Conservation (phyloP, 2,888 invertebrate species). For the Ferdinandea cuprea region DNA sequence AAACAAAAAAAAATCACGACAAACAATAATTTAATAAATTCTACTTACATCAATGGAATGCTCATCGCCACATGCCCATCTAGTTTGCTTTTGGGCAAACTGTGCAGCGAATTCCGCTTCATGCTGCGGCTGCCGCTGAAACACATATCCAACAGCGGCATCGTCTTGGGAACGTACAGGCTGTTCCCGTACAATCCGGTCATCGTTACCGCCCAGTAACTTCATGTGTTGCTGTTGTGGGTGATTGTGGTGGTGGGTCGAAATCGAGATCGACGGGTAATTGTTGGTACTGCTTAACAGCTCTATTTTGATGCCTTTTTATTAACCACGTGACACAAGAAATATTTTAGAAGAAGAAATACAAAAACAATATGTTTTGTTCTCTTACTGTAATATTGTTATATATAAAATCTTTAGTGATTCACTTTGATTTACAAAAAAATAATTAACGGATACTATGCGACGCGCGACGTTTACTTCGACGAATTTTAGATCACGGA, state of each 20-base stretch:
- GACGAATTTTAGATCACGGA: conserved; percentile 59
- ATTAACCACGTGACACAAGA: conserved; percentile 57
- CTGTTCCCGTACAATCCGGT: conserved; percentile 83
- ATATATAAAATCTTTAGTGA: conserved; percentile 11
- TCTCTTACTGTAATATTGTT: conserved; percentile 5
- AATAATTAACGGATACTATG: conserved; percentile 34
- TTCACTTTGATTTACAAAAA: conserved; percentile 35
- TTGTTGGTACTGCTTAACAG: conserved; percentile 81
- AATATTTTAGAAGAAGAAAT: conserved; percentile 17
- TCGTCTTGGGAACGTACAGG: conserved; percentile 89
- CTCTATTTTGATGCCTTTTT: conserved; percentile 82
- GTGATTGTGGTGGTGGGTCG: conserved; percentile 79
- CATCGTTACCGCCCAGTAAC: conserved; percentile 90
- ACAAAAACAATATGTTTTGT: conserved; percentile 24
- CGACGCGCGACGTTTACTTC: conserved; percentile 42
- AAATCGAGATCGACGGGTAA: conserved; percentile 80
- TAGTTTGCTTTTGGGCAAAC: conserved; percentile 88
- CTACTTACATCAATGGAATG: conserved; percentile 91
- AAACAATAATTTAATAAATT: too few relatives aligned
- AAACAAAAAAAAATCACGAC: too few relatives aligned
- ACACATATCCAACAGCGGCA: conserved; percentile 96
- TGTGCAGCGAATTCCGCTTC: conserved; percentile 90
- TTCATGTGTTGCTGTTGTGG: conserved; percentile 86
- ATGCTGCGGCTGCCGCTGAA: conserved; percentile 89
- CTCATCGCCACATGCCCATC: conserved; percentile 96